These are phyloP conservation scores for Ctenopoma kingsleyae DNA, from an alignment of 2,797 vertebrate species.

Conservation along the genomic window DNA sequence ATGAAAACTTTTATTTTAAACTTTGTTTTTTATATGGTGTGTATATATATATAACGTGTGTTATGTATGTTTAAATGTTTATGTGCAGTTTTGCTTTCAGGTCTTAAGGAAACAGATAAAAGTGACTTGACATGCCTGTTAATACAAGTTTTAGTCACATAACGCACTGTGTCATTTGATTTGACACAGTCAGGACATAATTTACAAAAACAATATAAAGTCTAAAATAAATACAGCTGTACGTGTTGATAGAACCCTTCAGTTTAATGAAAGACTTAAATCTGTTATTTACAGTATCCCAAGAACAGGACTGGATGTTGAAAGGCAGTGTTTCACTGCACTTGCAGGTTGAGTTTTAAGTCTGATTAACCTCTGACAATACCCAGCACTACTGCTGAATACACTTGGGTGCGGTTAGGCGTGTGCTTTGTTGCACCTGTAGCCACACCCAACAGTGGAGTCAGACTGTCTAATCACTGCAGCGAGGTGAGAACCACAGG, in stretches of 20 bases:
- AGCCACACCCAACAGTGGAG: background rate
- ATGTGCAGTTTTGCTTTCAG: too few relatives aligned
- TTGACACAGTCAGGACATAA: too few relatives aligned
- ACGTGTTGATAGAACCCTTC: background rate
- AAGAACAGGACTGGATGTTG: slow-evolving; percentile 1
- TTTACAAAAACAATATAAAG: too few relatives aligned
- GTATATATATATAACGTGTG: too few relatives aligned
- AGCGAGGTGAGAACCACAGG: too few relatives aligned
- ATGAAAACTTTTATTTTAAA: background rate
- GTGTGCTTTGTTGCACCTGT: background rate
- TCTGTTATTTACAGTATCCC: background rate
- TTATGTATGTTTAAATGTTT: too few relatives aligned
- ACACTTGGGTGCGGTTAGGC: background rate
- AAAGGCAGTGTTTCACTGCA: background rate
- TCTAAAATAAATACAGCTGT: background rate
- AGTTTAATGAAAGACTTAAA: background rate
- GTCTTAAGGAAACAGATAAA: too few relatives aligned
- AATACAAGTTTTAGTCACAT: background rate
- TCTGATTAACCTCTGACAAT: background rate
- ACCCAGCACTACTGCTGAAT: background rate
- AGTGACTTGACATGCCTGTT: background rate
- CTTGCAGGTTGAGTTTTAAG: background rate
- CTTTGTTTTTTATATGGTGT: too few relatives aligned
- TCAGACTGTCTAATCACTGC: too few relatives aligned
- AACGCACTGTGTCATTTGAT: too few relatives aligned